These are phyloP conservation scores for Diplogasteroides magnus DNA, from an alignment of 1,140 invertebrate genomes.

Conservation along the genomic window DNA sequence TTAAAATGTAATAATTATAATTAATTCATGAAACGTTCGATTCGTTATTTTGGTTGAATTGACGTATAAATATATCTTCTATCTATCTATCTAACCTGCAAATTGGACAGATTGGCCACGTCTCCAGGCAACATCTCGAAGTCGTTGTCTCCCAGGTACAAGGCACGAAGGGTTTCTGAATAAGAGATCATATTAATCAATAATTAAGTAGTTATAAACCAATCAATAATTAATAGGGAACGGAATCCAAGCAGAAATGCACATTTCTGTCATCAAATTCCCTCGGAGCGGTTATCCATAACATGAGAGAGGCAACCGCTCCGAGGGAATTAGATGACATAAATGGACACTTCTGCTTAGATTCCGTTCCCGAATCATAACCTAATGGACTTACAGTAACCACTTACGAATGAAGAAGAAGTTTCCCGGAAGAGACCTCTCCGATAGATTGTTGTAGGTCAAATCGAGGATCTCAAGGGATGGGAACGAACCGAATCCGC, in stretches of 20 bases:
- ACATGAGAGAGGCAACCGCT: too few species aligned
- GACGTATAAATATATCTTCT: too few species aligned
- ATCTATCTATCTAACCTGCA: too few species aligned
- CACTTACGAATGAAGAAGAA: constrained; percentile 86
- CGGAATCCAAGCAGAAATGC: too few species aligned
- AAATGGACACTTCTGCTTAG: too few species aligned
- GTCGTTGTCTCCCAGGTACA: constrained; percentile 95
- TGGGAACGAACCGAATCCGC: constrained; percentile 53
- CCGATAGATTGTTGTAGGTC: constrained; percentile 96
- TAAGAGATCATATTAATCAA: constrained; percentile 61
- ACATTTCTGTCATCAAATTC: too few species aligned
- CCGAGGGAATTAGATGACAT: too few species aligned
- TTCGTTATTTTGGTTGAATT: too few species aligned
- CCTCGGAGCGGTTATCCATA: too few species aligned
- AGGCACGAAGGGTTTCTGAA: constrained; percentile 73
- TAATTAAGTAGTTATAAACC: neutral
- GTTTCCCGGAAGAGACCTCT: constrained; percentile 87
- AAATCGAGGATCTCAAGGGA: constrained; percentile 78
- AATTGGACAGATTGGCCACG: constrained; percentile 84
- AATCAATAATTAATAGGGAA: neutral
- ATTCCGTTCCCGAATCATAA: too few species aligned
- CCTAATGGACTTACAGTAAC: constrained; percentile 2
- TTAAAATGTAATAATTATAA: too few species aligned
- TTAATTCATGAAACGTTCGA: too few species aligned
- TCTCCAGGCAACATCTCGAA: constrained; percentile 85